Evolutionary conservation across 1,140 invertebrate species (phyloP).

Genomic region (Sweltsa coloradensis): DNA sequence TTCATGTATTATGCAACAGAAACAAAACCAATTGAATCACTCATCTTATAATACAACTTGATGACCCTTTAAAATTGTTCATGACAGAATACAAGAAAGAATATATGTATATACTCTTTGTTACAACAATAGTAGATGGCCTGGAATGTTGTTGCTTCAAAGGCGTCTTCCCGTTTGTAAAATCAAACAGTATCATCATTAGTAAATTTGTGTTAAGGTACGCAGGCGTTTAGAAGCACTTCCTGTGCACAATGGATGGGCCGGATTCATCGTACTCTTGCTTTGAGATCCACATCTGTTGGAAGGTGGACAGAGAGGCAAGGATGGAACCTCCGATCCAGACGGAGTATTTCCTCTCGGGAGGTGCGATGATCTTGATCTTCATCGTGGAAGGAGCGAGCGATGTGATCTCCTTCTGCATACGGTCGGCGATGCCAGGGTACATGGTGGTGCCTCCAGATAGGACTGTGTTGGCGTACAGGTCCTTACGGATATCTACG

Average conservation of each 20-base stretch:
- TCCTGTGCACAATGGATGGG: slow-evolving; percentile 87
- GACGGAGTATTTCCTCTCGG: slow-evolving; percentile 73
- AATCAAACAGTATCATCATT: too few species aligned
- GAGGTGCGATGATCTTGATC: slow-evolving; percentile 73
- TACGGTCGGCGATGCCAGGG: slow-evolving; percentile 72
- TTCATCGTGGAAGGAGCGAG: slow-evolving; percentile 64
- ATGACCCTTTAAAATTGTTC: slow-evolving; percentile 6
- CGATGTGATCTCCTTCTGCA: slow-evolving; percentile 66
- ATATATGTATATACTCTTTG: too few species aligned
- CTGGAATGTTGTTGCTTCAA: too few species aligned
- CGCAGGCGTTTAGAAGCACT: slow-evolving; percentile 73
- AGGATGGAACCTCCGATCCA: slow-evolving; percentile 83
- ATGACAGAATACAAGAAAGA: slow-evolving; percentile 4
- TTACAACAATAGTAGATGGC: too few species aligned
- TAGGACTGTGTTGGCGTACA: slow-evolving; percentile 92
- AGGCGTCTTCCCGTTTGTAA: too few species aligned
- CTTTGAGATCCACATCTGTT: slow-evolving; percentile 93
- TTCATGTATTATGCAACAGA: slow-evolving; percentile 2
- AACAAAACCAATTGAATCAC: slow-evolving; percentile 6
- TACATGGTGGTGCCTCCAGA: slow-evolving; percentile 97
- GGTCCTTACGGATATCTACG: slow-evolving; percentile 85
- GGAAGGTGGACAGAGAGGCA: slow-evolving; percentile 78
- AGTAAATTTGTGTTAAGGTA: background rate
- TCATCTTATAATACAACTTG: slow-evolving; percentile 7
- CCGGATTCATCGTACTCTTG: slow-evolving; percentile 93